These are phyloP conservation scores for Corynorhinus townsendii DNA, from an alignment of 2,113 vertebrate species.

Conservation along the genomic window DNA sequence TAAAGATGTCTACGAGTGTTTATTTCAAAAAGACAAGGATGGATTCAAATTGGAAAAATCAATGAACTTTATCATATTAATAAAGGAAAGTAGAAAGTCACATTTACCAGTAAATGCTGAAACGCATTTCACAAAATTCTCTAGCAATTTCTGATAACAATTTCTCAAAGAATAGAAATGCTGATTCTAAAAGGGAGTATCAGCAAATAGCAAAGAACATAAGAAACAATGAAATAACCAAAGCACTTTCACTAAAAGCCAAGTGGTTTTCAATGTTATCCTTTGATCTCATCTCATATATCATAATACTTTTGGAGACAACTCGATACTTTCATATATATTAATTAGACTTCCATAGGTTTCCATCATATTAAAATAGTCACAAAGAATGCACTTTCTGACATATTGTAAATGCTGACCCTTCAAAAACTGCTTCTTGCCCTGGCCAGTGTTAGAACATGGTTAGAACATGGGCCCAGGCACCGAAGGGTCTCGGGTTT, in stretches of 20 bases:
- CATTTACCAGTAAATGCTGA: neutral
- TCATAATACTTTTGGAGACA: neutral
- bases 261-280: neutral
- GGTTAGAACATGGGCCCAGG: too few species aligned
- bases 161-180: neutral
- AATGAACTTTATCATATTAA: neutral
- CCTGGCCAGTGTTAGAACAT: too few species aligned
- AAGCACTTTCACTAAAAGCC: neutral
- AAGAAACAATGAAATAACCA: neutral
- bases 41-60: neutral
- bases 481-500: too few species aligned
- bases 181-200: neutral
- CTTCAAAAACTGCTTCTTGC: neutral
- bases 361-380: neutral
- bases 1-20: neutral
- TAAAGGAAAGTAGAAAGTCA: neutral
- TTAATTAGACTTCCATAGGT: neutral
- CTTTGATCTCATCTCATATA: neutral
- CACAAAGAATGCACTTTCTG: neutral
- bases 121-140: neutral
- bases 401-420: neutral
- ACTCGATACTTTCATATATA: neutral
- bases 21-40: neutral
- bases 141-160: neutral
- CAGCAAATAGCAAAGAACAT: neutral